phyloP scores from a whole-genome alignment of 2,888 invertebrate species.

The Yponomeuta malinellus region DNA sequence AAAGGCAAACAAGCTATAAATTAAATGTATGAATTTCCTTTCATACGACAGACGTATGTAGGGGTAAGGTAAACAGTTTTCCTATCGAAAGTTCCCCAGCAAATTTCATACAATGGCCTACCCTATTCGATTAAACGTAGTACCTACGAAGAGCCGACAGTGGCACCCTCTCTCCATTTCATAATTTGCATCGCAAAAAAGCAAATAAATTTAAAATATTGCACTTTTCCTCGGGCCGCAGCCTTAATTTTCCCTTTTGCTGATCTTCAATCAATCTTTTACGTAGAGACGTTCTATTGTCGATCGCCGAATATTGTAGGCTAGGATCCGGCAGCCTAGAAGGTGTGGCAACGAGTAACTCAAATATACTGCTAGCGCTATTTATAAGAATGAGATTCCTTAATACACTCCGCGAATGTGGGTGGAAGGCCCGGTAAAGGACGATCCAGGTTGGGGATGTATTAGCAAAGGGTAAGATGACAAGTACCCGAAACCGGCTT shows the following conservation, averaged over 20 bases:
- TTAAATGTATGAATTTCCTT: slow-evolving; percentile 20
- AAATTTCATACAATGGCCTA: slow-evolving; percentile 49
- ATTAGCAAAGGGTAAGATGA: too few relatives aligned
- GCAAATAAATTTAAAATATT: slow-evolving; percentile 74
- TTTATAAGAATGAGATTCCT: too few relatives aligned
- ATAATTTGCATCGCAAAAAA: slow-evolving; percentile 70
- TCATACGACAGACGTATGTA: neutral
- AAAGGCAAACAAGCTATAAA: slow-evolving; percentile 28
- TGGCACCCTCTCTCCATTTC: slow-evolving; percentile 61
- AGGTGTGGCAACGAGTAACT: neutral
- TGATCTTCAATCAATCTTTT: slow-evolving; percentile 27
- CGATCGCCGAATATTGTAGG: neutral
- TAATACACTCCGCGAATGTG: too few relatives aligned
- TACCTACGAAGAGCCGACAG: neutral
- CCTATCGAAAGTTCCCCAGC: slow-evolving; percentile 28
- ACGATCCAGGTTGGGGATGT: too few relatives aligned
- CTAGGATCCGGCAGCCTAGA: too few relatives aligned
- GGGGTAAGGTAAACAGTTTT: slow-evolving; percentile 52
- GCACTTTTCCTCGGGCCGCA: slow-evolving; percentile 34
- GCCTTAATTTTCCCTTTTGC: slow-evolving; percentile 56
- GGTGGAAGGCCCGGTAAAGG: too few relatives aligned
- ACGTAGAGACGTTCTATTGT: slow-evolving; percentile 14
- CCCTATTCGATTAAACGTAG: slow-evolving; percentile 58
- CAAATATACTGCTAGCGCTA: too few relatives aligned
- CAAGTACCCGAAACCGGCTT: too few relatives aligned